These are phyloP conservation scores for Brevimyrus niger DNA, from an alignment of 2,113 vertebrate genomes.

Conservation along the genomic window DNA sequence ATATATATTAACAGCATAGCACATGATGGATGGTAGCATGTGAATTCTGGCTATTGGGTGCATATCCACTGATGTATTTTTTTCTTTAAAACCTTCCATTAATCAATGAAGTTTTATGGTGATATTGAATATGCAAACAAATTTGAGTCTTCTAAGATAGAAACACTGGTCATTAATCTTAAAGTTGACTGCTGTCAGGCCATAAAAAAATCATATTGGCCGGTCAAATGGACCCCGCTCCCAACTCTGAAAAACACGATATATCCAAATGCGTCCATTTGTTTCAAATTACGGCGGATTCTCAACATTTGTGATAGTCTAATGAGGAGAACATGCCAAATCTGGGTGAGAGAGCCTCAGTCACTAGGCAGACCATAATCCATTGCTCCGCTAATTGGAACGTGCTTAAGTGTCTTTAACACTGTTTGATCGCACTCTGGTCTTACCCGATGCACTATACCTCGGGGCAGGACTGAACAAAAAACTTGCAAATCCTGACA, in stretches of 20 bases:
- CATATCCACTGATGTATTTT: neutral
- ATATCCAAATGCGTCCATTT: neutral
- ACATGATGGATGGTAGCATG: neutral
- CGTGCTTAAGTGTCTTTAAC: neutral
- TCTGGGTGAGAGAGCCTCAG: neutral
- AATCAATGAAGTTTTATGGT: neutral
- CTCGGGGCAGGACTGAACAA: neutral
- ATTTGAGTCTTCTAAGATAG: neutral
- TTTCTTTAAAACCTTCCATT: neutral
- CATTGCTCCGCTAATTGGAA: neutral
- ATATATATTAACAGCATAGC: neutral
- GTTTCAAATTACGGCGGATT: neutral
- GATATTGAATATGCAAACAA: neutral
- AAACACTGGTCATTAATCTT: neutral
- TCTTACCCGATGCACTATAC: neutral
- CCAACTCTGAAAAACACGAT: neutral
- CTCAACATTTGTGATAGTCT: neutral
- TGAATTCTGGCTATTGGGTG: neutral
- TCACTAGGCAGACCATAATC: neutral
- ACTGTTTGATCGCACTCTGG: neutral
- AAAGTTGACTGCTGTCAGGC: neutral
- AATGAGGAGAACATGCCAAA: neutral
- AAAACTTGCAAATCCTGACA: neutral
- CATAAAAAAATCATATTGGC: neutral
- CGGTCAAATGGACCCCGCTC: neutral